Base-by-base conservation (phyloP, 2,888 invertebrate species). In the Epiblema foenella region DNA sequence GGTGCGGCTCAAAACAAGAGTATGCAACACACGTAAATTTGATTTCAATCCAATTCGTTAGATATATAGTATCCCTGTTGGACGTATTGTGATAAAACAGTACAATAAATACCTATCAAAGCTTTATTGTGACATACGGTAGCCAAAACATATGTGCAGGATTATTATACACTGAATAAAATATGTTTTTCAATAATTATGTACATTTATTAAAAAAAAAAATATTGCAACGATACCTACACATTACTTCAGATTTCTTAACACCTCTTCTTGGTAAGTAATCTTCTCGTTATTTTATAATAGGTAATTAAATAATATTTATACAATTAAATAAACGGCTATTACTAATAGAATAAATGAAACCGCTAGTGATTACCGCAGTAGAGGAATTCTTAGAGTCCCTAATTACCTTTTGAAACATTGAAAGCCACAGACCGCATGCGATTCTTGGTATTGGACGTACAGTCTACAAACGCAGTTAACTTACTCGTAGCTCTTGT, bases 391-490 rank as follows among this genome's bases (percentile, higher is more conserved):
- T 69, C 69, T 69, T 64, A 72, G 65, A 72, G 72, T 58, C 65
- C 69, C 63, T 77, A 77, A 78, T 77, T 77, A 75, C 72, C 65
- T 59, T 74, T 74, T 70, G 71, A 74, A 69, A 59, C 63, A 69
- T 77, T 78, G 68, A 64, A 81, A 83, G 80, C 81, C 80, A 75
- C 82, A 83, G 83, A 78, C 77, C 75, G 75, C 75, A 77, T 83
- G 78, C 80, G 78, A 80, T 91, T 91, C 91, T 81, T 77, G 73
- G 91, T 89, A 91, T 79, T 78, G 77, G 73, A 74, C 75, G 70
- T 74, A 79, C 37, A 59, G 59, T 69, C 52, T 9, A 39, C 64
- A 64, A 64, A 64, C 20, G 39, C 33, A 9, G 10, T 0, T 7
- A 17, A 62, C n/a, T n/a, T n/a, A n/a, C n/a, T n/a, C n/a, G 15